Conservation (phyloP, 2,888 invertebrate species). For the Spodoptera littoralis region DNA sequence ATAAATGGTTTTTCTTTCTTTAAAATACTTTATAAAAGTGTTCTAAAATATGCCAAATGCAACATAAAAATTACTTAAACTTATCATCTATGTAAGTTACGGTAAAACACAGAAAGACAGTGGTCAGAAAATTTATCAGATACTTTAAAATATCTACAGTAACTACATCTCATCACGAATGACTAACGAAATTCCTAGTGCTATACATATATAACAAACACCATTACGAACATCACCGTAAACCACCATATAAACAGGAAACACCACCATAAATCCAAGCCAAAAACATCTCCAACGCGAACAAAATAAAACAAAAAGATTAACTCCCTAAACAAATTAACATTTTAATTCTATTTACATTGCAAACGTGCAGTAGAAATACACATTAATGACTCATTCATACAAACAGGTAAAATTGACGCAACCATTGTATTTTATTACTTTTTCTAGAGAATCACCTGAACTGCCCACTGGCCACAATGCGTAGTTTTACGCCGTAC, state of each 20-base stretch:
- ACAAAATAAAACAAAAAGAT: slow-evolving; percentile 21
- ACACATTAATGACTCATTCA: slow-evolving; percentile 37
- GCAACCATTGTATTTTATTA: slow-evolving; percentile 53
- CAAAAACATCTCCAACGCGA: slow-evolving; percentile 15
- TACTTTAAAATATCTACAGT: neutral
- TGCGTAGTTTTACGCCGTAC: slow-evolving; percentile 19
- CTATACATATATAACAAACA: no score
- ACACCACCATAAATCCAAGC: neutral
- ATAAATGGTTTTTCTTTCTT: no score
- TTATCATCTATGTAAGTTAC: no score
- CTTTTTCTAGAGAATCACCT: slow-evolving; percentile 45
- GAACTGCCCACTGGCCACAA: slow-evolving; percentile 29
- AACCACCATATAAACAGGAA: neutral
- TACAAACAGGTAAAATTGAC: slow-evolving; percentile 43
- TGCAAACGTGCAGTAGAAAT: slow-evolving; percentile 11
- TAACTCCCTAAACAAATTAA: slow-evolving; percentile 17
- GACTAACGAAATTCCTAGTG: no score
- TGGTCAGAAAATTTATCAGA: no score
- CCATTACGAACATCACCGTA: neutral
- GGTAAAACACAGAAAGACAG: no score
- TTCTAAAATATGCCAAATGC: no score
- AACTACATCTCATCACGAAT: neutral
- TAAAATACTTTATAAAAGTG: no score
- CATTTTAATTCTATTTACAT: slow-evolving; percentile 33
- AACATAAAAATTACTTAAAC: no score